These are phyloP conservation scores for Plusia festucae DNA, from an alignment of 2,888 invertebrate species.

Conservation along the genomic window DNA sequence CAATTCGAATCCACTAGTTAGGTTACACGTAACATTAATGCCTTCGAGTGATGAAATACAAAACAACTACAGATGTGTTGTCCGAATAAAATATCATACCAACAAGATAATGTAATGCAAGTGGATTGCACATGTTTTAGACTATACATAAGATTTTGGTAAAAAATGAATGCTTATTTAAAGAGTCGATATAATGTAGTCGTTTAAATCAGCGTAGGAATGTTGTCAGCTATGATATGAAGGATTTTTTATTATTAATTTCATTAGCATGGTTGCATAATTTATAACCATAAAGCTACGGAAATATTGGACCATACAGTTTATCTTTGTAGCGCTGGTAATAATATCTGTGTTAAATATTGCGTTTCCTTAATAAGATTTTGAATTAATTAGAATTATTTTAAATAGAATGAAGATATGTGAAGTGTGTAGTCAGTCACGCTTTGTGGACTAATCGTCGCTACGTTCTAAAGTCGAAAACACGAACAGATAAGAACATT, in stretches of 20 bases:
- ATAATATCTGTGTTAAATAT: slow-evolving; percentile 63
- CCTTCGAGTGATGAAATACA: slow-evolving; percentile 63
- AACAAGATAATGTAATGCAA: slow-evolving; percentile 60
- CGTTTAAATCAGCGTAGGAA: slow-evolving; percentile 67
- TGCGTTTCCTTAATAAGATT: slow-evolving; percentile 70
- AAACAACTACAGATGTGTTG: slow-evolving; percentile 50
- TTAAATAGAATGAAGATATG: slow-evolving; percentile 65
- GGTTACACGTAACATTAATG: slow-evolving; percentile 72
- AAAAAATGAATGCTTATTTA: slow-evolving; percentile 68
- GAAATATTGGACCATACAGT: slow-evolving; percentile 58
- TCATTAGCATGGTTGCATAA: slow-evolving; percentile 55
- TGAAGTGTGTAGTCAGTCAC: slow-evolving; percentile 64
- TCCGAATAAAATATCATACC: slow-evolving; percentile 54
- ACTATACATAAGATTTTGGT: slow-evolving; percentile 60
- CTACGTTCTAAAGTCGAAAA: slow-evolving; percentile 50
- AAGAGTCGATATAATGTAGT: slow-evolving; percentile 69
- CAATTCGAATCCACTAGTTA: slow-evolving; percentile 82
- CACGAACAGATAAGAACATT: slow-evolving; percentile 15
- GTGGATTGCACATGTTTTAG: slow-evolving; percentile 63
- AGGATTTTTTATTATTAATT: slow-evolving; percentile 48
- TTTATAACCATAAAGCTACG: slow-evolving; percentile 51
- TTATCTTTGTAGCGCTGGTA: slow-evolving; percentile 45
- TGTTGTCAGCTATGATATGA: slow-evolving; percentile 57
- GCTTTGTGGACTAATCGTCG: slow-evolving; percentile 66
- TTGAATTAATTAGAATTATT: slow-evolving; percentile 75